Base-by-base conservation (phyloP, 2,113 vertebrate genomes). In the Pyxicephalus adspersus region DNA sequence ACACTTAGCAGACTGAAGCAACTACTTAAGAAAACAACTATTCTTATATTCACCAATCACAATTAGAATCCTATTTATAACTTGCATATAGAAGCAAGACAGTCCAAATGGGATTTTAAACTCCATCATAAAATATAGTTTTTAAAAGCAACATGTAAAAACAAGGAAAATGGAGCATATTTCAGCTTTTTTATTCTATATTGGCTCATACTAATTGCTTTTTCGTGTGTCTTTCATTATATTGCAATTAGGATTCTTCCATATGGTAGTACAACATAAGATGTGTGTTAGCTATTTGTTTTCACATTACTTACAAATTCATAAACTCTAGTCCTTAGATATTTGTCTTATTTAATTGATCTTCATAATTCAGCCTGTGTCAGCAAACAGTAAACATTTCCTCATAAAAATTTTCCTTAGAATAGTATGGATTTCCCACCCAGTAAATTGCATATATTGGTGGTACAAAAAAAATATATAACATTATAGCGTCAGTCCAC, bases 171-270 rank as follows among this genome's bases (percentile, higher is more conserved):
- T 68, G 25, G 52, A 52, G 66, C 51, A 64, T 34, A 38, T 16
- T 29, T 29, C 3, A 34, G 19, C 34, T 25, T 16, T 54, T 80
- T 72, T 54, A 51, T 4, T 52, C 72, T 17, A 63, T 71, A 71
- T 23, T 52, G 25, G 29, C 55, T 51, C 55, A 71, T 72, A 61
- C 77, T 80, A 70, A 80, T 80, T 80, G 78, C 25, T 52, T 80
- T 80, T 58, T 45, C 11, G 15, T 80, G 26, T 80, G 78, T 80
- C 67, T 80, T 80, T 80, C 67, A 80, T 80, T 80, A 72, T 72
- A 63, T 64, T 63, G 58, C 58, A 80, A 80, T 72, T 72, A 72
- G 64, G 66, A 45, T 20, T 80, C 13, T 52, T 72, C 78, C 67
- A 72, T 80, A 80, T 80, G 67, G 78, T 54, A 38, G 28, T 72